Evolutionary conservation across 2,797 vertebrate species (phyloP).

Genomic region (Sibirionetta formosa): DNA sequence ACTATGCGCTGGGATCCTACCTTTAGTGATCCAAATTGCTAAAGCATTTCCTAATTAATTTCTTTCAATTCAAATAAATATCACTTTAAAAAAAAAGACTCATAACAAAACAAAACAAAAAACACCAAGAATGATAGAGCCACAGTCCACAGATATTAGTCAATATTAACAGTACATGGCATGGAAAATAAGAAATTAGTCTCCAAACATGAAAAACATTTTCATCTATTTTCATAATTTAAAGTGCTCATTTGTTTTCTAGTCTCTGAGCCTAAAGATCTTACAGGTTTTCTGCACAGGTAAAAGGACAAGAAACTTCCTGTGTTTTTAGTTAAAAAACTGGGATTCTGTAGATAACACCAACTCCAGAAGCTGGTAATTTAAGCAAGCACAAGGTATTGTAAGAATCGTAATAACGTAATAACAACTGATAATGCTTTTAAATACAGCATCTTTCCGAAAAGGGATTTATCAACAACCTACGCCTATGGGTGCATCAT

Average conservation of each 20-base stretch:
- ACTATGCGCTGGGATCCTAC: neutral
- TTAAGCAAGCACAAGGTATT: neutral
- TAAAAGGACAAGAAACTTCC: neutral
- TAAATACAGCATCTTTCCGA: neutral
- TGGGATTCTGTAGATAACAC: neutral
- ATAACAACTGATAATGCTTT: neutral
- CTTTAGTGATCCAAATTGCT: neutral
- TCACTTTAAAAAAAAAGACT: neutral
- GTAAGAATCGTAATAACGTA: neutral
- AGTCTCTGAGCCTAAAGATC: neutral
- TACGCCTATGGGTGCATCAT: neutral
- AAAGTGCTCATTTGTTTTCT: neutral
- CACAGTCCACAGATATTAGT: fast-evolving
- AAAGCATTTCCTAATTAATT: neutral
- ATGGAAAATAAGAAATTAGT: neutral
- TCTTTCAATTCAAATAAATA: neutral
- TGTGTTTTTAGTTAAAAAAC: neutral
- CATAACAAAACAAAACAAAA: neutral
- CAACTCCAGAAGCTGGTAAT: neutral
- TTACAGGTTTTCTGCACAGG: neutral
- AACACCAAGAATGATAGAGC: neutral
- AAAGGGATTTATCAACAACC: neutral
- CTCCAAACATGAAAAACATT: neutral
- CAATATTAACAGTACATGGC: neutral
- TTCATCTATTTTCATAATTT: neutral